Evolutionary conservation across 2,888 invertebrate genomes (phyloP).

Genomic region (Notocelia uddmanniana): DNA sequence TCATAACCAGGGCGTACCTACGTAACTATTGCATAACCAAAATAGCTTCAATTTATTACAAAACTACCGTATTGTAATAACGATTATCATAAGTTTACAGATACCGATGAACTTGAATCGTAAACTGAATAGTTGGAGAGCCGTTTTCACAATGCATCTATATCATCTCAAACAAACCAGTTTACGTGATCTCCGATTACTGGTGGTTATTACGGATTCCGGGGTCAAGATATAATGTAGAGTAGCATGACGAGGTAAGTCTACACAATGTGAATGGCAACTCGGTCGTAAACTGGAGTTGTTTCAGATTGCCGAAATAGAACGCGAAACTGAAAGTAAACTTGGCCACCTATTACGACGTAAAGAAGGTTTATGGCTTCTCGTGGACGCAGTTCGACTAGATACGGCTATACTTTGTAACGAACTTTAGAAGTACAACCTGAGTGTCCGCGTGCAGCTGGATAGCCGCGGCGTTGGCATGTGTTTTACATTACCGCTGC

Average conservation of each 20-base stretch:
- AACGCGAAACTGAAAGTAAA: constrained; percentile 38
- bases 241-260: too few species aligned
- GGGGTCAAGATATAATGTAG: too few species aligned
- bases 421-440: background rate
- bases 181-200: too few species aligned
- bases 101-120: constrained; percentile 12
- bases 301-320: constrained; percentile 37
- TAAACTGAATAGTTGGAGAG: constrained; percentile 25
- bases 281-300: constrained; percentile 28
- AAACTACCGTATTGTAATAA: constrained; percentile 22
- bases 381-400: background rate
- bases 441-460: too few species aligned
- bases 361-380: constrained; percentile 42
- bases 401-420: constrained; percentile 18
- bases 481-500: too few species aligned
- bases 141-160: too few species aligned
- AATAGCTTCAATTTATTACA: constrained; percentile 1
- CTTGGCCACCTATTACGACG: constrained; percentile 40
- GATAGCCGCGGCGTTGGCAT: too few species aligned
- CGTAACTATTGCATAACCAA: background rate
- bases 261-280: background rate
- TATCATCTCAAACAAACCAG: too few species aligned
- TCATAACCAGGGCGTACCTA: background rate
- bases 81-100: constrained; percentile 22
- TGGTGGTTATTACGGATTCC: too few species aligned